A percentile compares a stretch with the other conserved stretches of the same genome.
Evolutionary conservation across 2,888 invertebrate species (phyloP).

Genomic region (Eupithecia subumbrata): DNA sequence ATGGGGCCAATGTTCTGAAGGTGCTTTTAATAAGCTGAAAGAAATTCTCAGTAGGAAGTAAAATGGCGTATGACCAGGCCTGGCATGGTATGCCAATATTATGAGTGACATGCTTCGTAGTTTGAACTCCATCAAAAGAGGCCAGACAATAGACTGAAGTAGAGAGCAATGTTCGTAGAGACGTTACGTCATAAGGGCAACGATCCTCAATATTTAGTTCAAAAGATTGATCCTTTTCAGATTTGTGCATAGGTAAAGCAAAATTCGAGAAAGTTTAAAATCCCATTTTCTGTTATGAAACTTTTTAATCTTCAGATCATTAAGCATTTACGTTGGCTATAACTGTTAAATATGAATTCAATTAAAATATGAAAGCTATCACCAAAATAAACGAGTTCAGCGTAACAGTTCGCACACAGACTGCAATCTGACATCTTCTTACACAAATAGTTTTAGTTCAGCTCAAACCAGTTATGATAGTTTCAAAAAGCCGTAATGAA

Average conservation of each 20-base stretch:
- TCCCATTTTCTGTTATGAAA: background rate
- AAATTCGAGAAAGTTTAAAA: background rate
- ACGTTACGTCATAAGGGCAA: background rate
- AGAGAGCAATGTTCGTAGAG: background rate
- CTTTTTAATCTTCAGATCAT: background rate
- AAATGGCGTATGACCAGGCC: background rate
- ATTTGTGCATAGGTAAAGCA: background rate
- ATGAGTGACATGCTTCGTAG: background rate
- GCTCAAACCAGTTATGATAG: conserved; percentile 22
- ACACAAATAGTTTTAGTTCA: conserved; percentile 5
- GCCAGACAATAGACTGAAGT: conserved; percentile 2
- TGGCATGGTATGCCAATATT: background rate
- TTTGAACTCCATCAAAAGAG: background rate
- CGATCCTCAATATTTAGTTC: background rate
- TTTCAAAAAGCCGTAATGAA: conserved; percentile 18
- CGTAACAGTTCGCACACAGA: conserved; percentile 18
- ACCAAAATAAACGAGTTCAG: conserved; percentile 13
- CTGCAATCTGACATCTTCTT: conserved; percentile 15
- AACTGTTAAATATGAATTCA: conserved; percentile 6
- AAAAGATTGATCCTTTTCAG: background rate
- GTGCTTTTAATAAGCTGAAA: background rate
- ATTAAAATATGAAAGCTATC: conserved; percentile 18
- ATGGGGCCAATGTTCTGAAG: background rate
- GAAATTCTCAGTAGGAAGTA: background rate
- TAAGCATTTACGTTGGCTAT: background rate